Base-by-base conservation (phyloP, 2,797 vertebrate species). In the Enteromius viviparus region DNA sequence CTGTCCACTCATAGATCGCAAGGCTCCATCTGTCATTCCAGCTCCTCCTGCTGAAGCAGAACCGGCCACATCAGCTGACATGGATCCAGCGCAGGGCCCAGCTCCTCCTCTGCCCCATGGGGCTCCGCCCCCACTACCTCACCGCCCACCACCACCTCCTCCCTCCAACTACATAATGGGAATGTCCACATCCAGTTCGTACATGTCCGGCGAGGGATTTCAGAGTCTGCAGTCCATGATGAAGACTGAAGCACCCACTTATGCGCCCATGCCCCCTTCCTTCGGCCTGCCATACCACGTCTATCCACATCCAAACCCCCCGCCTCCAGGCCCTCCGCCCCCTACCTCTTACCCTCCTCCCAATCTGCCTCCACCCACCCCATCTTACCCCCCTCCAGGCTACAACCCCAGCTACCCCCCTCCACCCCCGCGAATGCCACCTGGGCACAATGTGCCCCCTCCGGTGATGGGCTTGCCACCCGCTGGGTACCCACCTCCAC, bases 201-300 rank as follows among this genome's bases (percentile, higher is more conserved):
- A 99, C 85, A 99, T 99, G 98, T 99, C 97, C 0, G 97, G 97
- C 0, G 98, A 99, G 89, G 98, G 97, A 65, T 99, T 91, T 91
- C 97, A 99, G 89, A 99, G 93, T 88, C 94, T 99, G 55, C 97
- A 99, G 93, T 99, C 97, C 3, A 94, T 99, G 96, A 99, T 99
- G 97, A 99, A 98, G 93, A 97, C 97, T 0, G 97, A 98, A 86
- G 96, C 91, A 19, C 97, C 97, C 49, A 90, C 97, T 40, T 98
- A 99, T 0, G 94, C 96, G 5, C 92, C 94, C 83, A 92, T 98
- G 87, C 97, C 96, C 0, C 97, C 97, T 0, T 93, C 92, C 72
- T 97, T 98, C 0, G 96, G 95, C 4, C 93, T 98, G 42, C 95
- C 95, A 0, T 98, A 97, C 82, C 97, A 97, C 84, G 88, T 95